Evolutionary conservation across 2,888 invertebrate species (phyloP), one percentile per base, ranked within the genome.

Genomic region (Steinernema hermaphroditum): DNA sequence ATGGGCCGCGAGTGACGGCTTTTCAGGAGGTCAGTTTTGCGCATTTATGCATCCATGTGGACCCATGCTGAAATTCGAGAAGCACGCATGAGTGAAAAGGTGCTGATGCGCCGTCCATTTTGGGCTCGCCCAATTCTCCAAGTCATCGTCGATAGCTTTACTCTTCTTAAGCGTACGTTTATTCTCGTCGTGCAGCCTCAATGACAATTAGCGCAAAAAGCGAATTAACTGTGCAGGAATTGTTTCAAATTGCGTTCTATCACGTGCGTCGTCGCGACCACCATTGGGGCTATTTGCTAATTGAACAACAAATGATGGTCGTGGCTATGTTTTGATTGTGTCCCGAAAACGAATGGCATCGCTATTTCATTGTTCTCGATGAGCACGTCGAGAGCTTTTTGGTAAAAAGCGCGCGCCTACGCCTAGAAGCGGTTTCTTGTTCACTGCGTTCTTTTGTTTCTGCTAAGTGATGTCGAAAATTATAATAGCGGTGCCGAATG

Each of bases 301-400:
- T 62, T 62, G 16, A 62, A 62, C 62, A 62, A 62, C 62, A 62
- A 62, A 62, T 34, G 32, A 32, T 54, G 62, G 62, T 14, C 62
- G 34, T 22, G 19, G 54, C 27, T 27, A 54, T 54, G 54, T 32
- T 62, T 62, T 62, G 32, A 32, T 62, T 62, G 32, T 27, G 34
- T 62, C 16, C 62, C 62, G 32, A 9, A 29, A 54, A 54, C 14
- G 8, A 12, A 41, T 22, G 54, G 54, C 62, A 9, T 1, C 32
- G 62, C 62, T 62, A 16, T 62, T 62, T n/a, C 16, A 32, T 16
- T 32, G 62, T 29, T 62, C 62, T 32, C 62, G 16, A 27, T 62
- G 34, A 22, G 32, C 32, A 4, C 32, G 4, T 12, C 6, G 62
- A 62, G 62, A 32, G 62, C 62, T 62, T 62, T n/a, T 32, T 16